phyloP scores from a whole-genome alignment of 2,797 vertebrate species.

The Gambusia yucatana region DNA sequence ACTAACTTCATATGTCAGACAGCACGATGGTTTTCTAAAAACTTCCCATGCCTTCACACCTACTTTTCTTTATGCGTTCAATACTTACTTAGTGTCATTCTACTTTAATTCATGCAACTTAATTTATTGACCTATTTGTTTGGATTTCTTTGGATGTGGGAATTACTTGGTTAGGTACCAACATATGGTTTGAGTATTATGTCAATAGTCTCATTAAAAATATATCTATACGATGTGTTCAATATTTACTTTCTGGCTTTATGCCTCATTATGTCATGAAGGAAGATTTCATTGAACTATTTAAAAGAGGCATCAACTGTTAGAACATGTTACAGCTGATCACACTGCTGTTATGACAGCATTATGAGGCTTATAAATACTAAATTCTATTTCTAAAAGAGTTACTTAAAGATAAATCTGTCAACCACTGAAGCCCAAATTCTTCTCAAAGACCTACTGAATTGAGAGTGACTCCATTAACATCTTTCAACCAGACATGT shows the following conservation, averaged over 20 bases:
- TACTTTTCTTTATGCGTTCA: not conserved
- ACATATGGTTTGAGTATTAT: not conserved
- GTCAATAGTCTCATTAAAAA: not conserved
- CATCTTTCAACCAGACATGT: slow-evolving; percentile 63
- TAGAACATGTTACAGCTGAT: slow-evolving; percentile 12
- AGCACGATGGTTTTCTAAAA: not conserved
- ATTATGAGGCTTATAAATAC: slow-evolving; percentile 16
- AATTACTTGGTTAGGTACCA: not conserved
- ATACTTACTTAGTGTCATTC: not conserved
- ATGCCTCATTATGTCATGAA: slow-evolving; percentile 6
- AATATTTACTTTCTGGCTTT: not conserved
- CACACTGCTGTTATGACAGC: slow-evolving; percentile 7
- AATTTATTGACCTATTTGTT: slow-evolving; percentile 1
- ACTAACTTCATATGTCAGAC: not conserved
- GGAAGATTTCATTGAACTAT: slow-evolving; percentile 14
- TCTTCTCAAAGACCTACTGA: slow-evolving; percentile 54
- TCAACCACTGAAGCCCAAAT: slow-evolving; percentile 23
- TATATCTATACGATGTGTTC: not conserved
- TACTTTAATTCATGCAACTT: not conserved
- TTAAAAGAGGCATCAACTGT: slow-evolving; percentile 16
- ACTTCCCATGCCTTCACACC: not conserved
- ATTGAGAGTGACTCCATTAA: slow-evolving; percentile 56
- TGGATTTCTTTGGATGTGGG: not conserved
- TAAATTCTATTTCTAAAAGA: slow-evolving; percentile 13
- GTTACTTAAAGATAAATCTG: slow-evolving; percentile 36